Base-by-base conservation (phyloP, 1,140 invertebrate species). In the Brachionus paranguensis region DNA sequence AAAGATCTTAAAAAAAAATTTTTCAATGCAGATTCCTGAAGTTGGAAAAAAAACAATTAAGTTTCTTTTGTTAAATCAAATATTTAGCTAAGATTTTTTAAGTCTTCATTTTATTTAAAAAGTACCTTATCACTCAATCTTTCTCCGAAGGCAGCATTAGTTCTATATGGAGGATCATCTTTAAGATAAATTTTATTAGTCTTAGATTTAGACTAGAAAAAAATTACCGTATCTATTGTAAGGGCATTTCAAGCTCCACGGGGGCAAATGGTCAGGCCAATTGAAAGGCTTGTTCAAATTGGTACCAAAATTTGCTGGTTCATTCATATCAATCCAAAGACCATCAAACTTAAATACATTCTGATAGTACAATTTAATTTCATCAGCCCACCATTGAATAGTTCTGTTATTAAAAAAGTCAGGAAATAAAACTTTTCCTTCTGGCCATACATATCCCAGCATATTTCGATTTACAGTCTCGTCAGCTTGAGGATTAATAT, bases 321-420 rank as follows among this genome's bases (percentile, higher is more conserved):
- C 88, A 84, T 88, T 88, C 81, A 84, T 84, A 29, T 84, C 90
- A 45, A 87, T 88, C 88, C 88, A 89, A 55, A 88, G 85, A n/a
- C 95, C 95, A 87, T 96, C 95, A 88, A 93, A 94, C 76, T 91
- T 89, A 68, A 89, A 85, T 2, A 14, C 37, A 33, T 92, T 88
- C 84, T 95, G 92, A 86, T 64, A 81, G 53, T 94, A 92, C 8
- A 89, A 86, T 27, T 89, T 88, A 86, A 95, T 90, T 91, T 94
- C 93, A 83, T 91, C 89, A 0, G 91, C 90, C 93, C 94, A 96
- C 88, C 95, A 96, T 2, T 91, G 87, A 0, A 91, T 90, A 0
- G 92, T 91, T 68, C 92, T 92, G 0, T 94, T 94, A 89, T 95
- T 91, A 3, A 93, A 94, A 87, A 96, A 96, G 89, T 96, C 95